phyloP scores from a whole-genome alignment of 2,888 invertebrate genomes.

The Itoplectis maculator region DNA sequence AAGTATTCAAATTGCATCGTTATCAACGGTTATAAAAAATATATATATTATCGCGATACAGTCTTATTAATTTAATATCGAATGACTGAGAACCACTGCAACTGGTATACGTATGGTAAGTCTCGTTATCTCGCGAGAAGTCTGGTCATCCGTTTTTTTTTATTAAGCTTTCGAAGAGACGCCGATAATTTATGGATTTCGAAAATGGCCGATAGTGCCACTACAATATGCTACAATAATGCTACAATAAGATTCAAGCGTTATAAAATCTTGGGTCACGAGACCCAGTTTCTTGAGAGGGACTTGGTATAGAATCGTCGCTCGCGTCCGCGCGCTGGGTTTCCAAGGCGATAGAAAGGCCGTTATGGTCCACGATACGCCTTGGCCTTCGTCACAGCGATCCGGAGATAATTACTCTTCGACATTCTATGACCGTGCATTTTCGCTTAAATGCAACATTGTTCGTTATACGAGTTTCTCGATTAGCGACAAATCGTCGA shows the following conservation, averaged over 20 bases:
- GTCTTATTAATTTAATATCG: not conserved
- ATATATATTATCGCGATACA: not conserved
- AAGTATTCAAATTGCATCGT: no score
- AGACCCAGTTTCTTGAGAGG: conserved; percentile 19
- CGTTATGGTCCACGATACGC: conserved; percentile 55
- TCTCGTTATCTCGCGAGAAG: conserved; percentile 23
- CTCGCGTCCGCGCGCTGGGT: not conserved
- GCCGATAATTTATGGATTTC: not conserved
- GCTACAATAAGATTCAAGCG: no score
- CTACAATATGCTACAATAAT: no score
- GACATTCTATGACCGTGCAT: conserved; percentile 19
- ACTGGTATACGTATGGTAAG: no score
- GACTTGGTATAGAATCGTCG: not conserved
- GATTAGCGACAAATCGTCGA: conserved; percentile 14
- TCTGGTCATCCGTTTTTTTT: not conserved
- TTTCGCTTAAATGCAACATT: not conserved
- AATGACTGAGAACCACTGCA: conserved; percentile 24
- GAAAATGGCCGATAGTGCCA: not conserved
- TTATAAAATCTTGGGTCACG: conserved; percentile 48
- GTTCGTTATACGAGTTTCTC: conserved; percentile 4
- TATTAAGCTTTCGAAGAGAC: not conserved
- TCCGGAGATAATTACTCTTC: conserved; percentile 21
- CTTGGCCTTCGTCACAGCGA: conserved; percentile 62
- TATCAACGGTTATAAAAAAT: not conserved
- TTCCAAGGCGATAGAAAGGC: conserved; percentile 63